Evolutionary conservation across 2,113 vertebrate genomes (phyloP).

Genomic region (Mohoua ochrocephala): DNA sequence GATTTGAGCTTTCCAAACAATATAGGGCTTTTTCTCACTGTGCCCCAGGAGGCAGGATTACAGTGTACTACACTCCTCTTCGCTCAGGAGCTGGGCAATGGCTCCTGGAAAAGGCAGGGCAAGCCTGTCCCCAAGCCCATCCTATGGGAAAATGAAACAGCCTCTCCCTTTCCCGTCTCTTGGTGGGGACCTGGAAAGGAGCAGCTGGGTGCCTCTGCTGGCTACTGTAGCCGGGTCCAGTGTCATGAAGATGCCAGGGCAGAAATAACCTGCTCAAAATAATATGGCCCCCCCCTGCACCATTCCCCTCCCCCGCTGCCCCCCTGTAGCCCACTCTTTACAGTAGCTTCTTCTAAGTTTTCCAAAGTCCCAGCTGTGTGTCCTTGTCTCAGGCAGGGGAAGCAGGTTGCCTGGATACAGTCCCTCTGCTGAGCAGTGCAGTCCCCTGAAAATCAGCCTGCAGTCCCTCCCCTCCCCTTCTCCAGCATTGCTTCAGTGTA

Average conservation of each 20-base stretch:
- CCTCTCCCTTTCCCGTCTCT: neutral
- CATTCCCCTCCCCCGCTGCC: neutral
- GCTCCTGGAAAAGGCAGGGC: neutral
- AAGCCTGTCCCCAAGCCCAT: neutral
- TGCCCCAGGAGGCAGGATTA: neutral
- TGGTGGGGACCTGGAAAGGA: neutral
- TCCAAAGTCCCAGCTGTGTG: conserved; percentile 67
- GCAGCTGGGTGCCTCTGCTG: neutral
- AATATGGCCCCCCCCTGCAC: neutral
- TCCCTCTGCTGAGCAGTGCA: conserved; percentile 55
- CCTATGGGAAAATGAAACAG: neutral
- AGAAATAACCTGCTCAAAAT: conserved; percentile 62
- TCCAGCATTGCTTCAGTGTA: neutral
- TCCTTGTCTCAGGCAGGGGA: conserved; percentile 64
- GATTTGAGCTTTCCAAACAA: neutral
- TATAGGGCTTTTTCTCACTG: neutral
- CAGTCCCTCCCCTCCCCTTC: neutral
- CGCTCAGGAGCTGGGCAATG: neutral
- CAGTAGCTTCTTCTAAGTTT: conserved; percentile 33
- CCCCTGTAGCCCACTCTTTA: neutral
- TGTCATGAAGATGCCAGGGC: neutral
- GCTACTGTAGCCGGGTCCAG: neutral
- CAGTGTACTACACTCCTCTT: neutral
- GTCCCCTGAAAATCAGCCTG: conserved; percentile 48
- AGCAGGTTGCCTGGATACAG: conserved; percentile 73